These are phyloP conservation scores for Taphrorychus bicolor DNA, from an alignment of 2,888 invertebrate genomes.

Conservation along the genomic window DNA sequence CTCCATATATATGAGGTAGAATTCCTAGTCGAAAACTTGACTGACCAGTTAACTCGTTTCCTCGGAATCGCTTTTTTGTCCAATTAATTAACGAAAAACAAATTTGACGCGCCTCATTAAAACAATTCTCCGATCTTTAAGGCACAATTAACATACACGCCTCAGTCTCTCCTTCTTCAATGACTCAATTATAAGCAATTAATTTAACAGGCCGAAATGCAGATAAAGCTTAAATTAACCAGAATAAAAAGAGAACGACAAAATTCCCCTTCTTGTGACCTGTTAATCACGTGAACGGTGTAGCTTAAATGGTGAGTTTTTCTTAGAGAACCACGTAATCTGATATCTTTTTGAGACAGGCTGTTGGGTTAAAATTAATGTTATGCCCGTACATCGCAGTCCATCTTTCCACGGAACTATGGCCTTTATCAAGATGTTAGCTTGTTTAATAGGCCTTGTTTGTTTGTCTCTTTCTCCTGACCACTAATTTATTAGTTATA, in stretches of 20 bases:
- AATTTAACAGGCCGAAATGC: constrained; percentile 23
- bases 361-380: constrained; percentile 62
- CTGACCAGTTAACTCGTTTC: neutral
- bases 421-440: constrained; percentile 61
- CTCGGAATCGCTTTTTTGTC: constrained; percentile 1
- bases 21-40: too few relatives aligned
- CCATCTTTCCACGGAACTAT: constrained; percentile 58
- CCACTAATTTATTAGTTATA: constrained; percentile 38
- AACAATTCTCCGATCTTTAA: constrained; percentile 17
- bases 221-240: constrained; percentile 27
- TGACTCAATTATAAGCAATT: constrained; percentile 31
- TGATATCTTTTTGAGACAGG: constrained; percentile 57
- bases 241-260: constrained; percentile 24
- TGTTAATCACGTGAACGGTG: constrained; percentile 31
- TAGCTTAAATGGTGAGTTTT: constrained; percentile 44
- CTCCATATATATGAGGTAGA: too few relatives aligned
- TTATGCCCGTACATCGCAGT: constrained; percentile 59
- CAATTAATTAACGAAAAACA: constrained; percentile 26
- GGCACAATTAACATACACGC: constrained; percentile 20
- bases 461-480: constrained; percentile 45
- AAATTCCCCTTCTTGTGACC: constrained; percentile 27
- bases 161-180: constrained; percentile 11
- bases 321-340: constrained; percentile 58
- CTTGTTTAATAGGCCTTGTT: constrained; percentile 60
- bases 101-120: constrained; percentile 26